Evolutionary conservation across 2,888 invertebrate species (phyloP).

Genomic region (Cataglyphis altisquamis): DNA sequence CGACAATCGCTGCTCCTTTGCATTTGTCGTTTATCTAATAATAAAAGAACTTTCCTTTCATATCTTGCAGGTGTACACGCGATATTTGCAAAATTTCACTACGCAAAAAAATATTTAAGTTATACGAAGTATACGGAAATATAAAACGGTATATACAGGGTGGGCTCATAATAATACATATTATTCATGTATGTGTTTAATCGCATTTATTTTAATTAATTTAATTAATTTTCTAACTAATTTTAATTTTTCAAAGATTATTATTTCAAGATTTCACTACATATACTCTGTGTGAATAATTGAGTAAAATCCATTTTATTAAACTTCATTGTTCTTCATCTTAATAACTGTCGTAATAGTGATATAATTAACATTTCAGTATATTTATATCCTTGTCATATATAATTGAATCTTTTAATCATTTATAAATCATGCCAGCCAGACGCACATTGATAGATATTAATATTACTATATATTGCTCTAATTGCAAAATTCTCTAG

Average conservation of each 20-base stretch:
- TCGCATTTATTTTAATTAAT: conserved; percentile 19
- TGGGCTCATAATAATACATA: neutral
- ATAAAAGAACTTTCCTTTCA: conserved; percentile 5
- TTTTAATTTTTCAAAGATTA: conserved; percentile 15
- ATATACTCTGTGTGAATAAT: neutral
- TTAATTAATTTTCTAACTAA: neutral
- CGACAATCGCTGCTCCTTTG: conserved; percentile 31
- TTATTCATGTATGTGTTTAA: neutral
- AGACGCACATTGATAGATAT: neutral
- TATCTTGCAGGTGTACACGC: neutral
- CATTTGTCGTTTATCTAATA: conserved; percentile 10
- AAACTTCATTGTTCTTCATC: neutral
- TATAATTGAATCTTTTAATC: neutral
- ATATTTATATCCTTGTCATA: neutral
- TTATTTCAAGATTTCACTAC: neutral
- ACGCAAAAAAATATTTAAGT: conserved; percentile 7
- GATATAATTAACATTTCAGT: neutral
- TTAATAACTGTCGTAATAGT: neutral
- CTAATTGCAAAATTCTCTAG: neutral
- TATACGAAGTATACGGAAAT: neutral
- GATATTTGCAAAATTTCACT: conserved; percentile 14
- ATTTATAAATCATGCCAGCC: neutral
- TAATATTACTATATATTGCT: neutral
- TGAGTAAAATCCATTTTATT: neutral
- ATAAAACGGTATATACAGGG: neutral